Conservation (phyloP, 2,888 invertebrate genomes). For the Mamestra brassicae region DNA sequence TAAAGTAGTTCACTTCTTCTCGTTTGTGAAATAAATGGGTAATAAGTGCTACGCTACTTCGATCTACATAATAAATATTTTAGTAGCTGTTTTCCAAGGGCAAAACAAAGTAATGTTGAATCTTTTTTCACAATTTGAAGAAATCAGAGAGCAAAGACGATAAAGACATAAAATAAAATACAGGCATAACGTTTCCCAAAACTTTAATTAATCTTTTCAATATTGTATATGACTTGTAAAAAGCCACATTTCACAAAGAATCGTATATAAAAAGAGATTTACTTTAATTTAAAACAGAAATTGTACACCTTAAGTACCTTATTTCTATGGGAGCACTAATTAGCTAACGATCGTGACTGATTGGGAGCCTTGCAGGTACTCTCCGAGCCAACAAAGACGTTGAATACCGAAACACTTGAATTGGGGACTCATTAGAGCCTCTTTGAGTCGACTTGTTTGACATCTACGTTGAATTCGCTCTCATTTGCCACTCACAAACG, state of each 20-base stretch:
- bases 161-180: neutral
- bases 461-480: slow-evolving; percentile 74
- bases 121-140: neutral
- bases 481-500: slow-evolving; percentile 76
- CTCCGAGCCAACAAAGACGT: slow-evolving; percentile 61
- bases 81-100: neutral
- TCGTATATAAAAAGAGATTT: neutral
- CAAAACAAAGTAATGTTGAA: neutral
- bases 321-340: slow-evolving; percentile 60
- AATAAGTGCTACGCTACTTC: neutral
- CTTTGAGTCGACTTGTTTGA: slow-evolving; percentile 77
- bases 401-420: slow-evolving; percentile 73
- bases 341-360: slow-evolving; percentile 61
- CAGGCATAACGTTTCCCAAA: neutral
- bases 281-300: slow-evolving; percentile 21
- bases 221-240: neutral
- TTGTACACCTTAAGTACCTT: slow-evolving; percentile 26
- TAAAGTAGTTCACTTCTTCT: neutral
- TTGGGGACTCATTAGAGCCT: slow-evolving; percentile 75
- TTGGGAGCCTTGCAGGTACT: slow-evolving; percentile 61
- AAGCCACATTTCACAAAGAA: neutral
- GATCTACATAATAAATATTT: neutral
- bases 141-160: neutral
- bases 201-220: neutral
- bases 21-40: neutral